Evolutionary conservation across 1,140 invertebrate genomes (phyloP), one percentile per base, ranked within the genome.

Genomic region (Chironomus tepperi): DNA sequence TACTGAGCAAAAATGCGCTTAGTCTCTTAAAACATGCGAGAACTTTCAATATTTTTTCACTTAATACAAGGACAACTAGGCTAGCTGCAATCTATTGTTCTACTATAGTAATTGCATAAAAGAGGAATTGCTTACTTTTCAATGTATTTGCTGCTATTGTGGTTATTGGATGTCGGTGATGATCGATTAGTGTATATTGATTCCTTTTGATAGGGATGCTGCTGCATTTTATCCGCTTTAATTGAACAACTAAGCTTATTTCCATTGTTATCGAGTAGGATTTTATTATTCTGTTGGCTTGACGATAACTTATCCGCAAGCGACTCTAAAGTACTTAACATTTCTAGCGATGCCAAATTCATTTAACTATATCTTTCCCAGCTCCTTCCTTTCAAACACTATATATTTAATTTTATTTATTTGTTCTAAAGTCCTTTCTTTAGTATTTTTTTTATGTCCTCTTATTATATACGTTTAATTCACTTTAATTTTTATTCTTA

Each of bases 241-340:
- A 19, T 67, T 70, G 65, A 18, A 18, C 65, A 19, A 21, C 18
- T 70, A 70, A 70, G 8, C 18, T 70, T 70, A 21, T 70, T 70
- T 18, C 65, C 65, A 70, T 70, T 70, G 18, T 70, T 70, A 70
- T 70, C 65, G 19, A 70, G 65, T 7, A 70, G n/a, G 65, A 70
- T 70, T 18, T 70, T 70, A 3, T n/a, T 57, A n/a, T 16, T 70
- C 18, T 70, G 65, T 18, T 70, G 65, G 19, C 65, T 18, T 18
- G 65, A 70, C 18, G 65, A 70, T 21, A 70, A 70, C 10, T 19
- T 70, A 19, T 70, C 65, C 65, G 65, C 65, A 19, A 70, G 65
- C 65, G 65, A 21, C 19, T 70, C 65, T 70, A 70, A 19, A 9
- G 65, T 70, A 70, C 18, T 70, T 70, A 70, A 70, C 65, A 70